phyloP scores from a whole-genome alignment of 2,888 invertebrate genomes.

The Polydrusus tereticollis region DNA sequence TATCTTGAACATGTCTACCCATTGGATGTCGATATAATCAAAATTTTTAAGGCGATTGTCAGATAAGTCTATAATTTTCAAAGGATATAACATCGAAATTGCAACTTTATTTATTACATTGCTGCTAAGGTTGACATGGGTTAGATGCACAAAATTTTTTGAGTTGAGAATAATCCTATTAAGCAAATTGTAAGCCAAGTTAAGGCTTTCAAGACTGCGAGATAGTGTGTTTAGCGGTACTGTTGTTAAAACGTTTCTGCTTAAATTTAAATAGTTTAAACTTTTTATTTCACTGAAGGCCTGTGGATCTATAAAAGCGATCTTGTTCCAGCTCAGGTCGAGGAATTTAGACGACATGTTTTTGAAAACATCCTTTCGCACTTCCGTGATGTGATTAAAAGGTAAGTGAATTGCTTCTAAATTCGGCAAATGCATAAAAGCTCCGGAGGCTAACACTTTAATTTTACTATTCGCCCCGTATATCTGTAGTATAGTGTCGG shows the following conservation, averaged over 20 bases:
- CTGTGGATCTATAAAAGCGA: slow-evolving; percentile 40
- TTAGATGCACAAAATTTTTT: slow-evolving; percentile 25
- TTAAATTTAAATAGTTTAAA: slow-evolving; percentile 41
- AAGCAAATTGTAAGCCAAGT: slow-evolving; percentile 42
- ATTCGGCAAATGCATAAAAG: slow-evolving; percentile 41
- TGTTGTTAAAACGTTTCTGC: slow-evolving; percentile 42
- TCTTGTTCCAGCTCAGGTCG: slow-evolving; percentile 49
- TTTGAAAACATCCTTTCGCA: slow-evolving; percentile 40
- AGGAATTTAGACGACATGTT: slow-evolving; percentile 33
- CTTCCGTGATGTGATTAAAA: slow-evolving; percentile 41
- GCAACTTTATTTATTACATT: slow-evolving; percentile 40
- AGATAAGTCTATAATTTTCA: slow-evolving; percentile 33
- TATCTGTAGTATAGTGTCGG: slow-evolving; percentile 14
- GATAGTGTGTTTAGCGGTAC: slow-evolving; percentile 33
- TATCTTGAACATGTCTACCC: slow-evolving; percentile 40
- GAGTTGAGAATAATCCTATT: slow-evolving; percentile 33
- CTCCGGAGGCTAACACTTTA: slow-evolving; percentile 37
- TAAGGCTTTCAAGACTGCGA: slow-evolving; percentile 19
- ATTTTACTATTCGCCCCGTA: slow-evolving; percentile 42
- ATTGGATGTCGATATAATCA: slow-evolving; percentile 41
- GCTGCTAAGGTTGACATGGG: slow-evolving; percentile 36
- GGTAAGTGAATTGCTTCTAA: slow-evolving; percentile 39
- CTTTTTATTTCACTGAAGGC: slow-evolving; percentile 34
- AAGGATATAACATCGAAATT: slow-evolving; percentile 30
- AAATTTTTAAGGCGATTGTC: slow-evolving; percentile 34